A percentile compares a stretch with the other conserved stretches of the same genome.
Conservation (phyloP, 1,140 invertebrate species). For the Zaprionus ghesquierei region DNA sequence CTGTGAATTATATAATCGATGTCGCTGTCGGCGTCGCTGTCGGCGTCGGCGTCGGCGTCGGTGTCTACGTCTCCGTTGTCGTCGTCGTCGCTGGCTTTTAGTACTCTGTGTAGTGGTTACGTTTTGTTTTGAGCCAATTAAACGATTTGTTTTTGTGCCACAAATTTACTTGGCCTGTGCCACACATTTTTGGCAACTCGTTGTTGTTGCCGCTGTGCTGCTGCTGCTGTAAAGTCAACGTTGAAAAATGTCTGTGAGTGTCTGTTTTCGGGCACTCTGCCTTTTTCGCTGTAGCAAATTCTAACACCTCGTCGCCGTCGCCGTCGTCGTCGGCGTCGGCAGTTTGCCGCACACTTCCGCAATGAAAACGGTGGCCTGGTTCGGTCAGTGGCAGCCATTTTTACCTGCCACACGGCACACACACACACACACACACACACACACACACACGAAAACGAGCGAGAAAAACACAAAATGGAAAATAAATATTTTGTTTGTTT, state of each 20-base stretch:
- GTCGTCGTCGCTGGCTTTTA: slow-evolving; percentile 40
- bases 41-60: slow-evolving; percentile 31
- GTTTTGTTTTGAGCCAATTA: slow-evolving; percentile 77
- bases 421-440: too few relatives aligned
- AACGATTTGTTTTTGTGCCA: slow-evolving; percentile 79
- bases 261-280: slow-evolving; percentile 24
- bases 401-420: slow-evolving; percentile 56
- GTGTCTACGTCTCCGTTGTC: too few relatives aligned
- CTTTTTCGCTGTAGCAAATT: slow-evolving; percentile 55
- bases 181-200: slow-evolving; percentile 37
- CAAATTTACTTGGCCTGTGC: slow-evolving; percentile 68
- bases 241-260: slow-evolving; percentile 46
- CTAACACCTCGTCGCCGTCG: slow-evolving; percentile 75
- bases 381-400: slow-evolving; percentile 23
- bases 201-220: not conserved
- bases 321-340: slow-evolving; percentile 18
- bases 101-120: slow-evolving; percentile 58
- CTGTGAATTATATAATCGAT: slow-evolving; percentile 64
- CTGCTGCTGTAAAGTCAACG: slow-evolving; percentile 5
- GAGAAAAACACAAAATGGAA: slow-evolving; percentile 29
- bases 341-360: slow-evolving; percentile 71
- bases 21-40: slow-evolving; percentile 9
- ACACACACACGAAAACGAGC: not conserved
- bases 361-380: slow-evolving; percentile 38
- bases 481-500: slow-evolving; percentile 35